phyloP scores from a whole-genome alignment of 2,888 invertebrate species.

The Melanostoma mellinum region DNA sequence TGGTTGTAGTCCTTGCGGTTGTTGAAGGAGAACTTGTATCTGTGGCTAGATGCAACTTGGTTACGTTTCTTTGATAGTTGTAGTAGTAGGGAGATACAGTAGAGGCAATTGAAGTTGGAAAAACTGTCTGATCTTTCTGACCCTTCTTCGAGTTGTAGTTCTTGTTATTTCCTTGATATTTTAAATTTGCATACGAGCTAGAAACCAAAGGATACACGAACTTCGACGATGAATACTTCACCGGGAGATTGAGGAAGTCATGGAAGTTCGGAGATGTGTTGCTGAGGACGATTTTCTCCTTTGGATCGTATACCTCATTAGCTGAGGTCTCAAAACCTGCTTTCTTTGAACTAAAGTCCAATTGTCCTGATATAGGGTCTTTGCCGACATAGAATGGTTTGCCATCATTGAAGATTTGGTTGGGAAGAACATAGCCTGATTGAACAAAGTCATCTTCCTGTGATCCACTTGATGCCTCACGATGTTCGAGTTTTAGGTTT shows the following conservation, averaged over 20 bases:
- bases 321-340: constrained; percentile 80
- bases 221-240: constrained; percentile 87
- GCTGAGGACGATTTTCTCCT: constrained; percentile 85
- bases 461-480: constrained; percentile 75
- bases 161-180: constrained; percentile 86
- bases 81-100: constrained; percentile 78
- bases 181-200: constrained; percentile 88
- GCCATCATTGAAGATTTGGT: constrained; percentile 86
- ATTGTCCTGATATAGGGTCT: constrained; percentile 86
- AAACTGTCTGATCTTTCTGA: constrained; percentile 83
- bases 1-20: constrained; percentile 72
- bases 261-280: constrained; percentile 86
- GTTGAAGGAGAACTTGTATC: constrained; percentile 74
- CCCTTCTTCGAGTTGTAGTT: constrained; percentile 83
- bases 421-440: constrained; percentile 82
- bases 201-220: constrained; percentile 88
- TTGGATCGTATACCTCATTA: constrained; percentile 81
- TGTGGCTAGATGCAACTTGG: constrained; percentile 77
- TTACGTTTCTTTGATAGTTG: constrained; percentile 77
- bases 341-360: constrained; percentile 85
- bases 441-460: constrained; percentile 80
- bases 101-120: constrained; percentile 75
- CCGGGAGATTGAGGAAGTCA: constrained; percentile 87
- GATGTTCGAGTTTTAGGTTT: constrained; percentile 78
- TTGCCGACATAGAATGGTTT: constrained; percentile 88